Conservation (phyloP, 2,113 vertebrate genomes). For the Thamnaconus septentrionalis region DNA sequence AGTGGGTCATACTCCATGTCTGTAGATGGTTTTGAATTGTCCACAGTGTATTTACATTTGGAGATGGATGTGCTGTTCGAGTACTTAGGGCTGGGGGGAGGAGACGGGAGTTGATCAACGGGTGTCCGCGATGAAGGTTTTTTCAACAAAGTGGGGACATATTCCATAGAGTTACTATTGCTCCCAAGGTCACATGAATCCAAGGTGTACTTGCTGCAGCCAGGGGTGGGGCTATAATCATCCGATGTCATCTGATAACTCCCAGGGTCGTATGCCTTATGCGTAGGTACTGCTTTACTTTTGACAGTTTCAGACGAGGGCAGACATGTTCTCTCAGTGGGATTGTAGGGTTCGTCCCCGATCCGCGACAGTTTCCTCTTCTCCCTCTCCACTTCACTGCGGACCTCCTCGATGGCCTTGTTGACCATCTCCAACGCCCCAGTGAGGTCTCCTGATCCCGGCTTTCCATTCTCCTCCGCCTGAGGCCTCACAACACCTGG, state of each 20-base stretch:
- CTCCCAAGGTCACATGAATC: constrained; percentile 67
- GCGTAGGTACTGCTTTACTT: constrained; percentile 32
- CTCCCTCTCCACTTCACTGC: constrained; percentile 88
- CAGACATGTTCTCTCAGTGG: constrained; percentile 31
- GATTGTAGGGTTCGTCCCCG: constrained; percentile 77
- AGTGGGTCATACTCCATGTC: constrained; percentile 96
- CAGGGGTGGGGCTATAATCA: constrained; percentile 88
- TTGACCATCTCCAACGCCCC: constrained; percentile 90
- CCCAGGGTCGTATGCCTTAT: constrained; percentile 76
- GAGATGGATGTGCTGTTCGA: constrained; percentile 49
- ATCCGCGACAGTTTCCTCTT: constrained; percentile 86
- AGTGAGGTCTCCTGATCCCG: constrained; percentile 61
- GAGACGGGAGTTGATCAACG: constrained; percentile 18
- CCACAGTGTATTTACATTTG: constrained; percentile 89
- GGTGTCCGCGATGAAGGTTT: constrained; percentile 53
- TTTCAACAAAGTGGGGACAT: constrained; percentile 84
- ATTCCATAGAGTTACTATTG: constrained; percentile 82
- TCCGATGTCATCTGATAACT: constrained; percentile 75
- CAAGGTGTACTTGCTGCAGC: constrained; percentile 89
- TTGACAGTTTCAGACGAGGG: constrained; percentile 28
- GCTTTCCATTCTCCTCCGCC: constrained; percentile 73
- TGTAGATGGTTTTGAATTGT: constrained; percentile 87
- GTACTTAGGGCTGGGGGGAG: constrained; percentile 50
- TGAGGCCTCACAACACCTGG: constrained; percentile 83
- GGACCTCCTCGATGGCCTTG: constrained; percentile 90